Evolutionary conservation across 2,797 vertebrate genomes (phyloP).

Genomic region (Sebastes matsubarae): DNA sequence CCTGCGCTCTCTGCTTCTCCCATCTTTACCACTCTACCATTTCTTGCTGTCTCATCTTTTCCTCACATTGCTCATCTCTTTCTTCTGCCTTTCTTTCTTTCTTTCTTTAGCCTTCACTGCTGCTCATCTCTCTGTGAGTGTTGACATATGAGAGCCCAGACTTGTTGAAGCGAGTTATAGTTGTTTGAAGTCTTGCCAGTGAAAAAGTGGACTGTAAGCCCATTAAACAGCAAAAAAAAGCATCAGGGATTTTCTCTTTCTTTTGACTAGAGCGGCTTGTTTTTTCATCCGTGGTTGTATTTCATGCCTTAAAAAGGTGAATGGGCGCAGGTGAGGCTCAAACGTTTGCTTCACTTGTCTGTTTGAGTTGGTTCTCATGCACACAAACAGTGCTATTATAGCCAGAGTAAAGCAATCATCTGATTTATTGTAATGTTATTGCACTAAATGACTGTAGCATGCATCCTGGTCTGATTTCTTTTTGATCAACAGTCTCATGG

Average conservation of each 20-base stretch:
- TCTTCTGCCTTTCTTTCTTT: conserved; percentile 10
- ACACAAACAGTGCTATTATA: neutral
- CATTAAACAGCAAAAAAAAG: conserved; percentile 45
- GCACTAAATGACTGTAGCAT: neutral
- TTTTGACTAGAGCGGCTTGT: conserved; percentile 30
- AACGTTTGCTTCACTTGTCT: conserved; percentile 8
- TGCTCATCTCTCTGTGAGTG: conserved; percentile 31
- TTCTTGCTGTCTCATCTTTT: conserved; percentile 12
- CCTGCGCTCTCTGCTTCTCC: neutral
- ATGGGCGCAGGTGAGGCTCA: conserved; percentile 47
- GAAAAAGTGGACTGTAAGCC: conserved; percentile 52
- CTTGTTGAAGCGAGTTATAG: conserved; percentile 57
- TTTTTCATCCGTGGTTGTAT: conserved; percentile 26
- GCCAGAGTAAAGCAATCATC: neutral
- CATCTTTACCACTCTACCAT: neutral
- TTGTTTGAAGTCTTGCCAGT: conserved; percentile 73
- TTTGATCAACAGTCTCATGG: neutral
- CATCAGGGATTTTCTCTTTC: conserved; percentile 52
- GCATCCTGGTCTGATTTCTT: neutral
- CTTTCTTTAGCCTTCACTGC: neutral
- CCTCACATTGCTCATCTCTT: neutral
- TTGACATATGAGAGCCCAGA: conserved; percentile 46
- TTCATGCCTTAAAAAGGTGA: conserved; percentile 34
- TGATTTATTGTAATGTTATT: neutral
- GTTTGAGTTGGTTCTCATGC: neutral